Evolutionary conservation across 2,113 vertebrate genomes (phyloP), one percentile per base, ranked within the genome.

Genomic region (Deroptyus accipitrinus): DNA sequence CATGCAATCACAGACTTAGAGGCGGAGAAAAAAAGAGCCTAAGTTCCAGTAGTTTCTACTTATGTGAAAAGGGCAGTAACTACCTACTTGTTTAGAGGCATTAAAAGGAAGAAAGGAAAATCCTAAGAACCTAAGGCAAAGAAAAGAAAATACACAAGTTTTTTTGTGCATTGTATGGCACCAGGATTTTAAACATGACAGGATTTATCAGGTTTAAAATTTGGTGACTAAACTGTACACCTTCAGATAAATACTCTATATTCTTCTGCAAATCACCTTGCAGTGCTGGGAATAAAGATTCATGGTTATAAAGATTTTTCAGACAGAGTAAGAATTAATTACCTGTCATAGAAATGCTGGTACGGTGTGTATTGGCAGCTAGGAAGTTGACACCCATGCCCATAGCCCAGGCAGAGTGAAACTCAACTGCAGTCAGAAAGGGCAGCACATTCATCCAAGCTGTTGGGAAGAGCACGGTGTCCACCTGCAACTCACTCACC

Each of bases 261-360:
- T 25, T 77, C 33, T 24, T 89, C 33, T 57, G 44, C 35, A 83
- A 80, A 78, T 24, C 23, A 72, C 27, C 42, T 61, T 68, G 35
- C 13, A 48, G 62, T 64, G 46, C 3, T 35, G 13, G 3, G 16
- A 55, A 30, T 48, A 87, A 31, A 73, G 3, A 77, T 70, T 74
- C 0, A 5, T 9, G 13, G 4, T 35, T 54, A 86, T 25, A 64
- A 75, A 61, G 30, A 51, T 7, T 61, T 77, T 85, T 67, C 22
- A 22, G 15, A 64, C 17, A 44, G 9, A 91, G 13, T 54, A 11
- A 63, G 51, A 83, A 62, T 49, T 15, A 83, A 37, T 95, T 98
- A 98, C 97, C 96, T 48, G 97, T 99, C 98, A 99, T 99, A 5
- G 96, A 95, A 19, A 96, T 27, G 3, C 4, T 55, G 35, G 94